Evolutionary conservation across 2,113 vertebrate genomes (phyloP), one percentile per base, ranked within the genome.

Genomic region (Rhinoptilus africanus): DNA sequence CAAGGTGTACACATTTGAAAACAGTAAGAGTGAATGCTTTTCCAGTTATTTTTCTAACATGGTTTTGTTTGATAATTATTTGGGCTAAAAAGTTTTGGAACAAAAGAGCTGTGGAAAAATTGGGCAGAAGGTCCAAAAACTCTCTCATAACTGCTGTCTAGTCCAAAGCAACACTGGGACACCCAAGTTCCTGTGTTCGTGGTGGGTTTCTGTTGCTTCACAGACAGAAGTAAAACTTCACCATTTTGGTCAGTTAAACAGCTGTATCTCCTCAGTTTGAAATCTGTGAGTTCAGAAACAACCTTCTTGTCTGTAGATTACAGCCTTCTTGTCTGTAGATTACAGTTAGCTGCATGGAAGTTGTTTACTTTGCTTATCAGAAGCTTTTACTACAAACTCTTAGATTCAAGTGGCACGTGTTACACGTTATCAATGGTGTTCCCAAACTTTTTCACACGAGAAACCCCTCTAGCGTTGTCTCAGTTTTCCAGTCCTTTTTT

Each of bases 171-270:
- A 53, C 50, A 47, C 37, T 64, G 27, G 20, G 14, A 59, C 12
- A 41, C 53, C 12, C 15, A 24, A 41, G 20, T 57, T 64, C 14
- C 39, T 39, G 3, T 0, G 0, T 14, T 32, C 47, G 34, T 7
- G 9, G 17, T 16, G 14, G 16, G 28, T 20, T 66, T 23, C 20
- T 83, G 34, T 14, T 19, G 24, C 45, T 78, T 72, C 43, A 32
- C 24, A 59, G 28, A 8, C 20, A 27, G 21, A 66, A 47, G n/a
- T 26, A 59, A 66, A 77, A 60, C 14, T 51, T 57, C 0, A 1
- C 17, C 45, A 20, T 22, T 59, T 43, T 39, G 32, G 35, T 51
- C 50, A 56, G 28, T 30, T 43, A 82, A 87, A 69, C 30, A 56
- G 41, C 41, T 57, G 17, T 26, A n/a, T 15, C 41, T 57, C 56